Evolutionary conservation across 2,113 vertebrate species (phyloP), one percentile per base, ranked within the genome.

Genomic region (Meles meles): DNA sequence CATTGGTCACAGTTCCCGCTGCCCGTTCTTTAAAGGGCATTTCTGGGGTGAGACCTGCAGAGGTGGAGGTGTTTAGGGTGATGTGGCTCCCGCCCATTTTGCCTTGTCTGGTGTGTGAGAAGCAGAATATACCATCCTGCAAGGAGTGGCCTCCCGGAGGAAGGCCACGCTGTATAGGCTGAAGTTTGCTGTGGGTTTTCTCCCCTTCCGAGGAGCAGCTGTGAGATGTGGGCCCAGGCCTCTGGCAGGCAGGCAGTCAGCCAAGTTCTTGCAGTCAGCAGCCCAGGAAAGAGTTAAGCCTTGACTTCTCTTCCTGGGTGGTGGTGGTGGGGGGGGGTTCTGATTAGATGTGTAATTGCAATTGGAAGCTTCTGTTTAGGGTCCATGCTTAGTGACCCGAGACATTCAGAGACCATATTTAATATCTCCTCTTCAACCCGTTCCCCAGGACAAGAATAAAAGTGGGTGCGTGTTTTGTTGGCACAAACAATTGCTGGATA

Each of bases 261-360:
- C 69, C 57, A n/a, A 34, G 39, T 6, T 49, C 42, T 44, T 79
- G 83, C 17, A 52, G 39, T 0, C 31, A 13, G 42, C 4, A 76
- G 77, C 0, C 1, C 12, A 80, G 20, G 42, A 18, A 81, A 93
- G 85, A 59, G 44, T 95, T 95, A 95, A 9, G 57, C 76, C 69
- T 57, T 31, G 87, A 7, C 0, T 55, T 95, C 6, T 31, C 8
- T 95, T 93, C 2, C 0, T 27, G 69, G 55, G 20, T n/a, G 21
- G 23, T 1, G 3, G 2, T 27, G 42, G 47, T 90, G 34, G 74
- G 2, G 31, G 42, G 47, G 92, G 34, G 74, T 97, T 42, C 49
- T 93, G 79, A 59, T 97, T 97, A 90, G 14, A 93, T 85, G 31
- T 18, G 88, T 97, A 92, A 69, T 97, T 97, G 89, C 65, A 11